phyloP scores from a whole-genome alignment of 2,113 vertebrate genomes.

The Tauraco erythrolophus region DNA sequence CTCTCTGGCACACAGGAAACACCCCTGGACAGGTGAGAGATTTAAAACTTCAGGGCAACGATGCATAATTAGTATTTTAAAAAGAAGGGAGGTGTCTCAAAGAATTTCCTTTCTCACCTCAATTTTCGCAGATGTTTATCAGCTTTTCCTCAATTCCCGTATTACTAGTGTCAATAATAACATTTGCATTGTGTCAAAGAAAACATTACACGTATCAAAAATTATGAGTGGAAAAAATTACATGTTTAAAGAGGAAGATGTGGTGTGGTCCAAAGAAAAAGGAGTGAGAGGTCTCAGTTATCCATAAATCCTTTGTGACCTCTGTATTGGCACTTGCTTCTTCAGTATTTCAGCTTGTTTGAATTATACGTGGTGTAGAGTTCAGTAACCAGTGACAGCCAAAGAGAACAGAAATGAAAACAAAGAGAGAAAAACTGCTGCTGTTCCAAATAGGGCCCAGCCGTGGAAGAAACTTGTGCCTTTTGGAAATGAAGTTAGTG shows the following conservation, averaged over 20 bases:
- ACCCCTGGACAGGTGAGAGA: conserved; percentile 90
- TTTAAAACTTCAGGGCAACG: background rate
- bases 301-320: background rate
- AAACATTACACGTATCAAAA: background rate
- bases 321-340: background rate
- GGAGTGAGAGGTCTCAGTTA: background rate
- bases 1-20: conserved; percentile 97
- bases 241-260: background rate
- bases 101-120: background rate
- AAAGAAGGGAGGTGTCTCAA: background rate
- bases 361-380: background rate
- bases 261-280: background rate
- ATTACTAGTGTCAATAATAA: background rate
- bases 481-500: background rate
- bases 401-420: background rate
- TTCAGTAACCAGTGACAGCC: background rate
- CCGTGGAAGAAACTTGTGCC: background rate
- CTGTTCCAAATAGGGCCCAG: background rate
- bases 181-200: background rate
- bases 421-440: background rate
- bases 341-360: conserved; percentile 18
- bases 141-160: background rate
- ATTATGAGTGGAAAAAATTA: background rate
- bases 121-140: background rate
- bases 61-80: background rate